Percentiles rank a stretch among this genome's conserved stretches.
These are phyloP conservation scores for Leguminivora glycinivorella DNA, from an alignment of 1,140 invertebrate genomes.

Conservation along the genomic window DNA sequence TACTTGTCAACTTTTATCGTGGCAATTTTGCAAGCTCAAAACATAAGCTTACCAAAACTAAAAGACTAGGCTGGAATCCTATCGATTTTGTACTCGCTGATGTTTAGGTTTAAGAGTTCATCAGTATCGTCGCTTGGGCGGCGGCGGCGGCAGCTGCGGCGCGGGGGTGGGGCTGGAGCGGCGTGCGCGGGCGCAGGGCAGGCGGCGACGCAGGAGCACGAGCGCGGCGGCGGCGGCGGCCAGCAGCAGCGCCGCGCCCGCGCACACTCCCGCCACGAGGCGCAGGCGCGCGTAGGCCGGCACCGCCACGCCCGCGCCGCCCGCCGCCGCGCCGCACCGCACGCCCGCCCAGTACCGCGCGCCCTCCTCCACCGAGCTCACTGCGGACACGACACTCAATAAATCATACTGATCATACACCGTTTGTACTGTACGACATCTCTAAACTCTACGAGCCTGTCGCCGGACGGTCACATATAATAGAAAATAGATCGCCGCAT, in stretches of 20 bases:
- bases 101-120: neutral
- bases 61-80: neutral
- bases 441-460: no score
- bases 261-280: constrained; percentile 50
- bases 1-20: neutral
- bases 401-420: no score
- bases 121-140: neutral
- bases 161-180: constrained; percentile 28
- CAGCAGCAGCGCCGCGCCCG: constrained; percentile 52
- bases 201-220: constrained; percentile 48
- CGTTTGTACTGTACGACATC: no score
- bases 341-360: constrained; percentile 57
- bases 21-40: neutral
- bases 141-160: constrained; percentile 41
- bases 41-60: neutral
- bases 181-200: constrained; percentile 32
- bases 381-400: constrained; percentile 36
- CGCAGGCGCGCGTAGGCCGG: constrained; percentile 59
- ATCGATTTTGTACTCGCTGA: neutral
- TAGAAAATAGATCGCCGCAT: no score
- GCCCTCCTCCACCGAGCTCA: constrained; percentile 56
- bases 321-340: constrained; percentile 49
- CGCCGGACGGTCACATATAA: no score
- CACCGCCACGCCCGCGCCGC: constrained; percentile 48
- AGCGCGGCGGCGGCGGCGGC: constrained; percentile 49